These are phyloP conservation scores for Panzeria rudis DNA, from an alignment of 2,888 invertebrate genomes.

Conservation along the genomic window DNA sequence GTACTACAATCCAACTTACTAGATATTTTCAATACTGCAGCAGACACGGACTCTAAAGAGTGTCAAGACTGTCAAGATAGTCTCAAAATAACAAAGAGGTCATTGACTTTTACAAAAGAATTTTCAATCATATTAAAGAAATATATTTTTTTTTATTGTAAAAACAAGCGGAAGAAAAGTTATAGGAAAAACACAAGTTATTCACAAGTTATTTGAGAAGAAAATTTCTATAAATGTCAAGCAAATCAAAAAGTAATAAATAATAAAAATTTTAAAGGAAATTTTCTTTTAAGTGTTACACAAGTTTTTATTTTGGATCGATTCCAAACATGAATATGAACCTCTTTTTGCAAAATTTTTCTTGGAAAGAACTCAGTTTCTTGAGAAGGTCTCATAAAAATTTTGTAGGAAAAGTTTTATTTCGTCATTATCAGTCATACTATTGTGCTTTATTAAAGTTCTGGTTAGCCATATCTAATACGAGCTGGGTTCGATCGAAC, in stretches of 20 bases:
- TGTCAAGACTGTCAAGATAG: too few species aligned
- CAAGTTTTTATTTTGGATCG: too few species aligned
- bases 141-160: not conserved
- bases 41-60: conserved; percentile 7
- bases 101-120: conserved; percentile 39
- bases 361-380: too few species aligned
- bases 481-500: too few species aligned
- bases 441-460: too few species aligned
- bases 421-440: too few species aligned
- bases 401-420: too few species aligned
- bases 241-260: not conserved
- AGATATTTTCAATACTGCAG: not conserved
- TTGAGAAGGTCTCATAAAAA: too few species aligned
- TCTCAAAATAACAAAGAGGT: conserved; percentile 1
- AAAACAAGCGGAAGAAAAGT: not conserved
- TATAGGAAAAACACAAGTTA: not conserved
- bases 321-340: too few species aligned
- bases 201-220: not conserved
- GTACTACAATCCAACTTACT: conserved; percentile 35
- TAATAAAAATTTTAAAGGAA: too few species aligned
- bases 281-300: not conserved
- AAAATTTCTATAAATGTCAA: conserved; percentile 16
- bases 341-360: too few species aligned
- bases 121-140: conserved; percentile 15
- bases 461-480: too few species aligned